Conservation (phyloP, 2,113 vertebrate species). For the Cebus imitator region DNA sequence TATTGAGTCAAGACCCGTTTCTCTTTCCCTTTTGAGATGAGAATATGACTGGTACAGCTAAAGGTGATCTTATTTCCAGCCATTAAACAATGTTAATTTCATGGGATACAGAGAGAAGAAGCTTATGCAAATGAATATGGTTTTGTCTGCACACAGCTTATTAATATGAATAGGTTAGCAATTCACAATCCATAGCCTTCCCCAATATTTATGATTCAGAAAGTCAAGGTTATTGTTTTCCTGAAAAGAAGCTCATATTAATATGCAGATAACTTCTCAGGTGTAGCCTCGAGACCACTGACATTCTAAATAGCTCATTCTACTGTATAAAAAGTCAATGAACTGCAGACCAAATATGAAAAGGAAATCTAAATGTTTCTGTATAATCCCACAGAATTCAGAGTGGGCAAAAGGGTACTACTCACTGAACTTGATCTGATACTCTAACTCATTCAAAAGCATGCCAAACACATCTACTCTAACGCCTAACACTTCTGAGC, state of each 20-base stretch:
- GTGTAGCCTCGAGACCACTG: not conserved
- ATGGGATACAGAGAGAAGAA: constrained; percentile 64
- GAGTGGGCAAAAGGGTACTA: not conserved
- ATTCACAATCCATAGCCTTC: constrained; percentile 43
- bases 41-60: constrained; percentile 21
- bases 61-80: constrained; percentile 68
- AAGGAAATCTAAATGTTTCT: not conserved
- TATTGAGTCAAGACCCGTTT: constrained; percentile 63
- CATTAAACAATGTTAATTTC: constrained; percentile 77
- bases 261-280: constrained; percentile 31
- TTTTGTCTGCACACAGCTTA: constrained; percentile 50
- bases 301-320: not conserved
- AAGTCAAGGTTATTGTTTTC: constrained; percentile 60
- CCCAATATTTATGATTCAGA: constrained; percentile 22
- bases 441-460: not conserved
- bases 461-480: not conserved
- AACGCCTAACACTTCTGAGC: not conserved
- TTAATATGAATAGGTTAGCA: constrained; percentile 64
- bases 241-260: constrained; percentile 44
- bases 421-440: not conserved
- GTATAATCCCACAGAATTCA: constrained; percentile 7
- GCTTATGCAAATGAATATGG: constrained; percentile 69
- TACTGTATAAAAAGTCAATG: constrained; percentile 5
- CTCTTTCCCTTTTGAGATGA: constrained; percentile 49
- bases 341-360: constrained; percentile 1